Evolutionary conservation across 2,797 vertebrate species (phyloP).

Genomic region (Pseudotriccus pelzelni): DNA sequence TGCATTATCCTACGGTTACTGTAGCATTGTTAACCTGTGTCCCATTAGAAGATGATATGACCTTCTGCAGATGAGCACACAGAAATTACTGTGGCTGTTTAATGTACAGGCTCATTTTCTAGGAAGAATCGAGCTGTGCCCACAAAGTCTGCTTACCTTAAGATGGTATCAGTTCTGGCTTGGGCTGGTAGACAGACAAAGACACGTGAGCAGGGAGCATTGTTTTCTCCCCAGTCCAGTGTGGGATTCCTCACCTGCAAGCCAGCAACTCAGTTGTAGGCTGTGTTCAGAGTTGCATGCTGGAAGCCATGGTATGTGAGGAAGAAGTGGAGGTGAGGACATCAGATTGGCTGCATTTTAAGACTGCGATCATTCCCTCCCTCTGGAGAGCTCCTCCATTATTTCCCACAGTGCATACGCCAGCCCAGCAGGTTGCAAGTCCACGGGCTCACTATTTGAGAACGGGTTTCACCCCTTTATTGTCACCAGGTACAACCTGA

Average conservation of each 20-base stretch:
- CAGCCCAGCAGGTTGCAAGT: background rate
- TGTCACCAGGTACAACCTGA: background rate
- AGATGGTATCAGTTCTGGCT: background rate
- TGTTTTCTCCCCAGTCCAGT: background rate
- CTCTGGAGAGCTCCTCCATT: background rate
- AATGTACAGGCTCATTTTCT: background rate
- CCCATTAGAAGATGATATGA: background rate
- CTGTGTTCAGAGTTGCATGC: background rate
- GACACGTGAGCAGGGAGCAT: background rate
- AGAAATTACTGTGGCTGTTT: background rate
- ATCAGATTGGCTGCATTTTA: background rate
- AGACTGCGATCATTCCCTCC: background rate
- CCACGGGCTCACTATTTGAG: background rate
- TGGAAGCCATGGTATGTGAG: background rate
- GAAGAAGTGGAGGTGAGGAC: background rate
- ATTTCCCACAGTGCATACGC: background rate
- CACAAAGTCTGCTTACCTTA: background rate
- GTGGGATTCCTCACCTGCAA: background rate
- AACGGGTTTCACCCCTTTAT: background rate
- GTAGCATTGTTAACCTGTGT: slow-evolving; percentile 9
- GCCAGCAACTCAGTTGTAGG: background rate
- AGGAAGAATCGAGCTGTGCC: background rate
- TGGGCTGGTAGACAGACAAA: background rate
- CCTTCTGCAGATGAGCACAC: slow-evolving; percentile 3
- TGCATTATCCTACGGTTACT: slow-evolving; percentile 23